A percentile compares a stretch with the other conserved stretches of the same genome.
These are phyloP conservation scores for Prunella himalayana DNA, from an alignment of 2,113 vertebrate species.

Conservation along the genomic window DNA sequence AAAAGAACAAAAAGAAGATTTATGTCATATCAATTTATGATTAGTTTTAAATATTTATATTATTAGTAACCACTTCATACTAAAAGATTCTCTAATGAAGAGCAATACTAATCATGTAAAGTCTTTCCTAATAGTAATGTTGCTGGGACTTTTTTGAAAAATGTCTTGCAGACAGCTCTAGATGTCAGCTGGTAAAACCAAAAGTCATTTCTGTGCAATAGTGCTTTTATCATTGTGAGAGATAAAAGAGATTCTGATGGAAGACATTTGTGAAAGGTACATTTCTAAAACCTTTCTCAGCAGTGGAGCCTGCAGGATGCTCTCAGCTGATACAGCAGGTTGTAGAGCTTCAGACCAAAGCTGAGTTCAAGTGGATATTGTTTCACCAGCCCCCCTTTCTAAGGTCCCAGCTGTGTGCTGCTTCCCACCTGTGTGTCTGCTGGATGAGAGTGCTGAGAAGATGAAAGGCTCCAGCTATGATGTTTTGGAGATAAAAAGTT, in stretches of 20 bases:
- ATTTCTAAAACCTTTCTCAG: background rate
- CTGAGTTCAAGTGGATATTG: background rate
- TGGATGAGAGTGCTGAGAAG: background rate
- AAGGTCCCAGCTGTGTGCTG: background rate
- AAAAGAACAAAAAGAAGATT: background rate
- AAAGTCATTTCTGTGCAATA: background rate
- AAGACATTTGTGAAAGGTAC: background rate
- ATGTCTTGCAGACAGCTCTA: background rate
- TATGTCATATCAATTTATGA: background rate
- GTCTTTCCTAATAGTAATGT: background rate
- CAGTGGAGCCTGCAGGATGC: background rate
- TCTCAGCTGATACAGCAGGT: background rate
- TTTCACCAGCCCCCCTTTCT: background rate
- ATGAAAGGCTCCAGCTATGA: background rate
- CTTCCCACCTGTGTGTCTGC: background rate
- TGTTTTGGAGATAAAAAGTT: background rate
- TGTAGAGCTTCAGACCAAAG: background rate
- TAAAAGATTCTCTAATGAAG: background rate
- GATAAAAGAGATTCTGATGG: background rate
- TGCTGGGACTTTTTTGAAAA: background rate
- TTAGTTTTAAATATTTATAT: background rate
- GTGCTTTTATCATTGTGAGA: background rate
- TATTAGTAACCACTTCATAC: background rate
- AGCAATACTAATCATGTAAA: background rate
- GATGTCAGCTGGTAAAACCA: background rate